Evolutionary conservation across 2,113 vertebrate species (phyloP).

Genomic region (Progne subis): DNA sequence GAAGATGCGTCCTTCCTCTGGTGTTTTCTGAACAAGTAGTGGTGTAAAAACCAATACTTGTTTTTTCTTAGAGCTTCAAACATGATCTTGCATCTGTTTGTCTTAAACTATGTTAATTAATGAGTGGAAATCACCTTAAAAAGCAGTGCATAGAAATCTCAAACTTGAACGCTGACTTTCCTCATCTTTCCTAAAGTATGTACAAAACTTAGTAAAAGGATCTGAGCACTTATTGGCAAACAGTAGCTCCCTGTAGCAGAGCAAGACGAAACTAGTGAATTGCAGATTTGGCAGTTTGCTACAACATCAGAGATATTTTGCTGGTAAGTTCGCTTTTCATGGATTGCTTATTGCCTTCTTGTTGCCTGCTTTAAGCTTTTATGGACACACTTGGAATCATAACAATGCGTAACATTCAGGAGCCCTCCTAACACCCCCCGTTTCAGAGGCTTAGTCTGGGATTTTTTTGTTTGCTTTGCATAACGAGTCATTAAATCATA

Average conservation of each 20-base stretch:
- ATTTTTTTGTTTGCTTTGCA: neutral
- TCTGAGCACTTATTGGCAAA: neutral
- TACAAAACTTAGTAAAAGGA: neutral
- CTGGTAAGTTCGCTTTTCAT: neutral
- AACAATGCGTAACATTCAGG: neutral
- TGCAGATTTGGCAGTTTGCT: neutral
- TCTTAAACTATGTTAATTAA: neutral
- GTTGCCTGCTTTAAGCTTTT: neutral
- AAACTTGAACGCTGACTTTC: neutral
- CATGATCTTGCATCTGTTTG: neutral
- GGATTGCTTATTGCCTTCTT: neutral
- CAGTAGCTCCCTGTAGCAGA: neutral
- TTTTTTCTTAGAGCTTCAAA: neutral
- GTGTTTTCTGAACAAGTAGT: too few species aligned
- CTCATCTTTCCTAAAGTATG: neutral
- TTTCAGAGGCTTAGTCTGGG: neutral
- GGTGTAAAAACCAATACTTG: too few species aligned
- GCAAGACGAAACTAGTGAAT: neutral
- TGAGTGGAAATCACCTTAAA: neutral
- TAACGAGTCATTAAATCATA: neutral
- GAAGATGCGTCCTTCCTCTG: too few species aligned
- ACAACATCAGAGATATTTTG: neutral
- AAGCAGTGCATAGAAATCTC: neutral
- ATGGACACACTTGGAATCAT: neutral
- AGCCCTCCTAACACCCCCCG: neutral